Base-by-base conservation (phyloP, 37 sponge, comb jelly and placozoan species). In the Halisarca cf. caerulea region DNA sequence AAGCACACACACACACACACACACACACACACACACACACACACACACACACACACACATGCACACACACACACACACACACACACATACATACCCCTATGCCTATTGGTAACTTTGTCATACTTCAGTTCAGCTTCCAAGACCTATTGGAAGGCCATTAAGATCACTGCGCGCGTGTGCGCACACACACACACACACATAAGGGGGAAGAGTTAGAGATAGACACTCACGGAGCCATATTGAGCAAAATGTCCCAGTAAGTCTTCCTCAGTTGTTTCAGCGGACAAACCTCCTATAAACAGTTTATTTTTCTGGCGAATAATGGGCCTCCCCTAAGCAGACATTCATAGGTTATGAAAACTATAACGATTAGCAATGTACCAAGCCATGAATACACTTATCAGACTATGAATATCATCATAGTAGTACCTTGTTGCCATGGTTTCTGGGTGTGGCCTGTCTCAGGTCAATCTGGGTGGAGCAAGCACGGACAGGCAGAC, bases 191-290 rank as follows among this genome's bases (percentile, higher is more conserved):
- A 20, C 58, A n/a, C 59, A 17, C 30, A 28, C 59, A 24, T 34
- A 25, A 20, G 20, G 58, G 4, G 20, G 0, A 3, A 28, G 20
- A 28, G 47, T 40, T 11, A 37, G 15, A 20, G 44, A 85, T 88
- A 82, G 81, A 87, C 30, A 87, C 86, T 78, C 78, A 97, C 97
- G 14, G 82, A 73, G 25, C 98, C 98, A 88, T 91, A 97, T 58
- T 90, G 85, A 42, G 80, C 73, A 59, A 97, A 97, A 66, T 91
- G 92, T 15, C 92, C 85, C 59, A 57, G 73, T 35, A 97, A 43
- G 78, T 97, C 98, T n/a, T 86, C 89, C 66, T 90, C 91, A 23
- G 80, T 84, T 45, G 93, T 94, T n/a, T 91, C 91, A 21, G 96
- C 85, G 33, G 92, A 87, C 23, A 97, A 62, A 3, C 98, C 98